phyloP scores from a whole-genome alignment of 2,797 vertebrate genomes.

The Danio jaintianensis region DNA sequence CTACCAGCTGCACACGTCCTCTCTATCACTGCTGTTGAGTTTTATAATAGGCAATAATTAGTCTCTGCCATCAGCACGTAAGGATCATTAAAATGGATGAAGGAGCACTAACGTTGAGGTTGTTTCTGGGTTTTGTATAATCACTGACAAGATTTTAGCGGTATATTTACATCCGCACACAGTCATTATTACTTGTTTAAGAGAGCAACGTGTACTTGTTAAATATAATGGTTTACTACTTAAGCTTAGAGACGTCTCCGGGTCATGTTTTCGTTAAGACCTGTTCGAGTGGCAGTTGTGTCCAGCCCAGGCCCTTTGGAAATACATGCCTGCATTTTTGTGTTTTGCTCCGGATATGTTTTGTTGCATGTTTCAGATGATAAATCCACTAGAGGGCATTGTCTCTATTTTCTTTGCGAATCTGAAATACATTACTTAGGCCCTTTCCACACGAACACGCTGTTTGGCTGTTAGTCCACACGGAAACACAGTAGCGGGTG shows the following conservation, averaged over 20 bases:
- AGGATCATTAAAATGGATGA: conserved; percentile 48
- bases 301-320: too few species aligned
- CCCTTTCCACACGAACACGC: too few species aligned
- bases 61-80: conserved; percentile 36
- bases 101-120: conserved; percentile 1
- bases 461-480: too few species aligned
- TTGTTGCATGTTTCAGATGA: too few species aligned
- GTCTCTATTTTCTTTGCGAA: too few species aligned
- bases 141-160: conserved; percentile 5
- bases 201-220: background rate
- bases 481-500: too few species aligned
- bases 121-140: conserved; percentile 10
- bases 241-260: background rate
- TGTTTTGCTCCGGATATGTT: too few species aligned
- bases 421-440: too few species aligned
- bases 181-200: background rate
- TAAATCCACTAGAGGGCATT: too few species aligned
- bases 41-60: conserved; percentile 52
- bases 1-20: background rate
- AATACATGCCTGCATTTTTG: too few species aligned
- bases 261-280: too few species aligned
- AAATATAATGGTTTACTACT: conserved; percentile 16
- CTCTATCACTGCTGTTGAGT: conserved; percentile 45
- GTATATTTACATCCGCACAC: background rate
- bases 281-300: too few species aligned